Evolutionary conservation across 2,797 vertebrate species (phyloP), one percentile per base, ranked within the genome.

Genomic region (Gobio occitaniae): DNA sequence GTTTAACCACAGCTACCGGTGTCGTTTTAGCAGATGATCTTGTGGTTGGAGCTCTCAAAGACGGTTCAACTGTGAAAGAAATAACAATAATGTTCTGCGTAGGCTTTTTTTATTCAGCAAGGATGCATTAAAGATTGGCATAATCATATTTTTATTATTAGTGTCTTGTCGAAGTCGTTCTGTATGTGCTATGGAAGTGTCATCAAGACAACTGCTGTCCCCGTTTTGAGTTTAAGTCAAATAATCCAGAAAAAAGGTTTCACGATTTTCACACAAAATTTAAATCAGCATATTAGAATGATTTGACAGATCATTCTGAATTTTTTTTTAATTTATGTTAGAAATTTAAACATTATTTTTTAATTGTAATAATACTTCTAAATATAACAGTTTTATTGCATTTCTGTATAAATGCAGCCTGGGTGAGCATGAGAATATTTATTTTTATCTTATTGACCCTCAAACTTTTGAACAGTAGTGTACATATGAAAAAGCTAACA

Each of bases 1-100:
- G 87, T 63, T 88, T 87, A 38, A 59, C 52, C 50, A 66, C 41
- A 56, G 86, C 81, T 86, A 84, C 87, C 21, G 88, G 84, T 87
- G 88, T 85, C 78, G 80, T 89, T 88, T 52, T 92, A 87, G 87
- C 56, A 38, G 90, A 84, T 25, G 93, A 91, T 84, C 93, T 91
- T 59, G 92, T 93, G 3, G 86, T 85, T 50, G 77, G 25, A 50
- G 83, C 87, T 82, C 80, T 88, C 4, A 84, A 29, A 0, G 78
- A 50, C 1, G 91, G 89, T 68, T 88, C 92, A 77, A 68, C 92
- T 93, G 75, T 4, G 63, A 86, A 29, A 84, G 19, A 84, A 48
- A 83, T 86, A 13, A 85, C 8, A 87, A 77, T 29, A 38, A 36
- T 3, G 21, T 6, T 38, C 36, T 54, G 50, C 6, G 25, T 77